These are phyloP conservation scores for Albula glossodonta DNA, from an alignment of 2,113 vertebrate species.

Conservation along the genomic window DNA sequence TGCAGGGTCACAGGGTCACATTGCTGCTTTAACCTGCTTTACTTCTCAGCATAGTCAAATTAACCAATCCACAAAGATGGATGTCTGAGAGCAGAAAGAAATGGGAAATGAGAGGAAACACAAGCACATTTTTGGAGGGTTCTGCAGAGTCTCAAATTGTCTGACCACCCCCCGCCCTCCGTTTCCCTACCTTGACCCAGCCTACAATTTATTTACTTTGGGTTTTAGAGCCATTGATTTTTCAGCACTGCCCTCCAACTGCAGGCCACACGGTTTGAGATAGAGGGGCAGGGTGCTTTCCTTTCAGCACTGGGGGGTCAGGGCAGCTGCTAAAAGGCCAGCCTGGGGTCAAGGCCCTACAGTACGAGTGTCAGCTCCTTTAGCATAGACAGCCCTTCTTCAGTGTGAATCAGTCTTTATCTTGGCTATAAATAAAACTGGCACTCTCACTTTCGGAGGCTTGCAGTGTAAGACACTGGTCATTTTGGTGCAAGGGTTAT, in stretches of 20 bases:
- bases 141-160: constrained; percentile 69
- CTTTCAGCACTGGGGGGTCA: constrained; percentile 75
- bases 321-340: constrained; percentile 70
- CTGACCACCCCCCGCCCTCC: constrained; percentile 19
- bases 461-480: constrained; percentile 31
- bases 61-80: too few relatives aligned
- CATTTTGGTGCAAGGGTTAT: constrained; percentile 49
- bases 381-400: constrained; percentile 63
- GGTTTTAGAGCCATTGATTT: constrained; percentile 67
- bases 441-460: too few relatives aligned
- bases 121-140: neutral
- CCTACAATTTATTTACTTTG: constrained; percentile 77
- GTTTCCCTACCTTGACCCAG: constrained; percentile 24
- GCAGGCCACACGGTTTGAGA: constrained; percentile 62
- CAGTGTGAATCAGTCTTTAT: constrained; percentile 71
- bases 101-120: too few relatives aligned
- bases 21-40: too few relatives aligned
- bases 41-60: too few relatives aligned
- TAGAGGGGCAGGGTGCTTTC: constrained; percentile 61
- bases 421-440: constrained; percentile 66
- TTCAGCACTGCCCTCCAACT: constrained; percentile 63
- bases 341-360: constrained; percentile 74
- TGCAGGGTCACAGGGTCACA: too few relatives aligned
- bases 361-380: constrained; percentile 58
- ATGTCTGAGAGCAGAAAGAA: too few relatives aligned